Conservation (phyloP, 1,140 invertebrate genomes). For the Triops longicaudatus region DNA sequence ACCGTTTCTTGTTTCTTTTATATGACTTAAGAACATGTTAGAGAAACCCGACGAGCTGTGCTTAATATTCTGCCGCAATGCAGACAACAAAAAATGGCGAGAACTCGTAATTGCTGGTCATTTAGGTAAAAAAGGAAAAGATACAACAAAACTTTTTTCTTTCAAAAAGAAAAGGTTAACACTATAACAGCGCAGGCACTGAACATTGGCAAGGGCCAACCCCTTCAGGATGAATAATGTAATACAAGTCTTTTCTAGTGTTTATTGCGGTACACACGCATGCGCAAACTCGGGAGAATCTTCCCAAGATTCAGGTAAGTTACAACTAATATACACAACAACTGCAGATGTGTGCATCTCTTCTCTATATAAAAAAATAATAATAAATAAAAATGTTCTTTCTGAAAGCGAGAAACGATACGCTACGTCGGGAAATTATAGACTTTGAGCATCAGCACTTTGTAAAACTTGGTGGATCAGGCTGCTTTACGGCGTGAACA, state of each 20-base stretch:
- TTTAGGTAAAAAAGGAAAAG: not conserved
- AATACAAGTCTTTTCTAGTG: not conserved
- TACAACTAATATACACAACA: not conserved
- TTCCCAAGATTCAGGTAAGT: not conserved
- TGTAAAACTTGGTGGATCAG: not conserved
- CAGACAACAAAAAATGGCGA: conserved; percentile 1
- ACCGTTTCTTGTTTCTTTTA: conserved; percentile 15
- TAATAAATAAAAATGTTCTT: no score
- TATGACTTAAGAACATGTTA: conserved; percentile 8
- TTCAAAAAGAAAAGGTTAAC: not conserved
- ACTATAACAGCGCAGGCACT: not conserved
- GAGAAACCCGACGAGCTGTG: not conserved
- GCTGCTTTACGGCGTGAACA: conserved; percentile 6
- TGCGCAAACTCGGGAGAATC: not conserved
- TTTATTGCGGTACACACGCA: not conserved
- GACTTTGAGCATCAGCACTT: not conserved
- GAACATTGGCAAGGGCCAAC: not conserved
- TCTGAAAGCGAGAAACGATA: not conserved
- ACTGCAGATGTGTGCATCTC: not conserved
- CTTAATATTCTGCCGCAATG: not conserved
- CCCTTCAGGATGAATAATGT: not conserved
- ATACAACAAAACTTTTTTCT: not conserved
- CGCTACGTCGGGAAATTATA: not conserved
- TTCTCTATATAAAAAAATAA: not conserved
- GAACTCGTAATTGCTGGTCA: conserved; percentile 14